Evolutionary conservation across 1,140 invertebrate species (phyloP).

Genomic region (Trichoplusia ni): DNA sequence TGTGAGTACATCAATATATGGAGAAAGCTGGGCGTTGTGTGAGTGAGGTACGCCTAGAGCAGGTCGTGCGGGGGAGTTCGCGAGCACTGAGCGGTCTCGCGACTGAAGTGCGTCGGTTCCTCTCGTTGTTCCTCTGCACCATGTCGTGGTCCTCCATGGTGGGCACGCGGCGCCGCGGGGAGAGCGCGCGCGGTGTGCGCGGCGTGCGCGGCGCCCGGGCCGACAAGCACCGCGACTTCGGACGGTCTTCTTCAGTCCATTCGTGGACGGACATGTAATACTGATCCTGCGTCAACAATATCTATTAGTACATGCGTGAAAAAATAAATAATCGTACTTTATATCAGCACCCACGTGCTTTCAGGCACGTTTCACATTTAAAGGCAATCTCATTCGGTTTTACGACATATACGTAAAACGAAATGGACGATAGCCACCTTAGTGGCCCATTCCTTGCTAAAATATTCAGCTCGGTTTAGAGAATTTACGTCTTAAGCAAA

Average conservation of each 20-base stretch:
- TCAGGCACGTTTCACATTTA: too few relatives aligned
- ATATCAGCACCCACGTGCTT: too few relatives aligned
- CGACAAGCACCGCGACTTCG: conserved; percentile 63
- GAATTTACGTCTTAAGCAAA: too few relatives aligned
- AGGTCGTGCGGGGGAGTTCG: conserved; percentile 53
- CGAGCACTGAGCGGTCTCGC: conserved; percentile 55
- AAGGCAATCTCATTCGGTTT: too few relatives aligned
- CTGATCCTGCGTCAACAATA: conserved; percentile 50
- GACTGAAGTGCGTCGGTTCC: conserved; percentile 47
- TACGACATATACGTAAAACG: too few relatives aligned
- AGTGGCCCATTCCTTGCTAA: too few relatives aligned
- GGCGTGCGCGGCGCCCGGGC: conserved; percentile 60
- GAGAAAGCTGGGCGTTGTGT: conserved; percentile 70
- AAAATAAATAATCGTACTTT: too few relatives aligned
- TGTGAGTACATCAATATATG: conserved; percentile 54
- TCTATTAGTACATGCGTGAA: conserved; percentile 18
- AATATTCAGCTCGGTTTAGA: too few relatives aligned
- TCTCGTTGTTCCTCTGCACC: conserved; percentile 48
- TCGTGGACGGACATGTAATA: conserved; percentile 63
- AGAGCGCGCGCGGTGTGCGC: conserved; percentile 56
- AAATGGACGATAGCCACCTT: too few relatives aligned
- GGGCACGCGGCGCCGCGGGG: conserved; percentile 48
- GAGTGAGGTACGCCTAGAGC: conserved; percentile 59
- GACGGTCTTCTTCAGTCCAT: conserved; percentile 61
- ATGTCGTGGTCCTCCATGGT: conserved; percentile 41